A percentile compares a stretch with the other conserved stretches of the same genome.
phyloP scores from a whole-genome alignment of 1,140 invertebrate genomes.

The Drosophila sucinea region DNA sequence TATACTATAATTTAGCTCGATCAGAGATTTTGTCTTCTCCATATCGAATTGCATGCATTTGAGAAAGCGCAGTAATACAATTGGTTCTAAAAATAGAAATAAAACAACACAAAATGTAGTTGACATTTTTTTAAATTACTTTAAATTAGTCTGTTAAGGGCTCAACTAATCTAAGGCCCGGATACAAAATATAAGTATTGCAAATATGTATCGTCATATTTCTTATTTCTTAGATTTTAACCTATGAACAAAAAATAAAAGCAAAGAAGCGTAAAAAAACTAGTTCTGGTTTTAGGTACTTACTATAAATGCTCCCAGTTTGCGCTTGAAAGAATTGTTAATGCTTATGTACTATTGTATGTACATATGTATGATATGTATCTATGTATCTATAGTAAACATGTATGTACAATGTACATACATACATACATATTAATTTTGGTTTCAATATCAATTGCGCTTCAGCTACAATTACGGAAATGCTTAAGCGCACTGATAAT shows the following conservation, averaged over 20 bases:
- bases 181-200: too few relatives aligned
- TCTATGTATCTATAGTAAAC: slow-evolving; percentile 1
- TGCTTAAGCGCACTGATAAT: not conserved
- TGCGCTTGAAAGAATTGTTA: not conserved
- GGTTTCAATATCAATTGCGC: not conserved
- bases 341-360: not conserved
- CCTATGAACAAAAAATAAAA: slow-evolving; percentile 5
- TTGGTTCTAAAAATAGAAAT: slow-evolving; percentile 43
- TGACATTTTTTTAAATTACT: not conserved
- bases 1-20: slow-evolving; percentile 87
- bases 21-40: slow-evolving; percentile 85
- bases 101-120: not conserved
- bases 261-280: not conserved
- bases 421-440: not conserved
- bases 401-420: slow-evolving; percentile 4
- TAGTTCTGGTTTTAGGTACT: not conserved
- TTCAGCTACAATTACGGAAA: not conserved
- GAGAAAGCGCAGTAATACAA: slow-evolving; percentile 65
- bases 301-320: not conserved
- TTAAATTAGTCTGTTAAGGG: too few relatives aligned
- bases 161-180: too few relatives aligned
- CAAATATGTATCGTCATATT: too few relatives aligned
- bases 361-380: not conserved
- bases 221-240: not conserved
- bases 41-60: slow-evolving; percentile 84